Conservation (phyloP, 2,113 vertebrate genomes). For the Eptatretus burgeri region DNA sequence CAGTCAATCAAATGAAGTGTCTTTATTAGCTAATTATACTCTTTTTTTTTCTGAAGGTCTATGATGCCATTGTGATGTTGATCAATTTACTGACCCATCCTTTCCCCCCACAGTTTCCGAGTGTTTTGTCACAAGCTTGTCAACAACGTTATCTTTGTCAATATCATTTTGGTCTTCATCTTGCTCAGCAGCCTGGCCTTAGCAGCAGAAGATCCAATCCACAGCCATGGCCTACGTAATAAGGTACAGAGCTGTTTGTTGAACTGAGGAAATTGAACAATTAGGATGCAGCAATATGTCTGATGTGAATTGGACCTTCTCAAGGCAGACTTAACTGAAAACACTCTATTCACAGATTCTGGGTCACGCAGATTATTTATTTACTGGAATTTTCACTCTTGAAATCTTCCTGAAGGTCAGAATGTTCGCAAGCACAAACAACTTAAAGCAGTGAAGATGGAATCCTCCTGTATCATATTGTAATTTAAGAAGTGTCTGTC, state of each 20-base stretch:
- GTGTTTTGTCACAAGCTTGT: neutral
- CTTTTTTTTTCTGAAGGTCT: too few relatives aligned
- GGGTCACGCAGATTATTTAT: neutral
- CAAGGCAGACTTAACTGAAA: too few relatives aligned
- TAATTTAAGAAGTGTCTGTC: too few relatives aligned
- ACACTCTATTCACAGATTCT: neutral
- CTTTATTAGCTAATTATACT: too few relatives aligned
- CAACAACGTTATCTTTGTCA: neutral
- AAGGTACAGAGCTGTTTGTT: neutral
- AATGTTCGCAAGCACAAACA: too few relatives aligned
- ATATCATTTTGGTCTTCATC: constrained; percentile 2
- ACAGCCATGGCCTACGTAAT: neutral
- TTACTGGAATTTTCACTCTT: constrained; percentile 1
- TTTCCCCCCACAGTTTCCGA: constrained; percentile 1
- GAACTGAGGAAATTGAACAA: neutral
- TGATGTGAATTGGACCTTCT: too few relatives aligned
- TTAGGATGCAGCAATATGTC: too few relatives aligned
- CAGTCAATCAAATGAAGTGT: too few relatives aligned
- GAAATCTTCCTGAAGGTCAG: constrained; percentile 3
- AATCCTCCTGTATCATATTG: too few relatives aligned
- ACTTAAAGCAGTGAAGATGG: too few relatives aligned
- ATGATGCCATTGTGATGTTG: too few relatives aligned
- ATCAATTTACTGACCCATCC: too few relatives aligned
- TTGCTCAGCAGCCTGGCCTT: constrained; percentile 5
- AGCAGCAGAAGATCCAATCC: neutral